phyloP scores from a whole-genome alignment of 1,140 invertebrate genomes.

The Zeugodacus cucurbitae region DNA sequence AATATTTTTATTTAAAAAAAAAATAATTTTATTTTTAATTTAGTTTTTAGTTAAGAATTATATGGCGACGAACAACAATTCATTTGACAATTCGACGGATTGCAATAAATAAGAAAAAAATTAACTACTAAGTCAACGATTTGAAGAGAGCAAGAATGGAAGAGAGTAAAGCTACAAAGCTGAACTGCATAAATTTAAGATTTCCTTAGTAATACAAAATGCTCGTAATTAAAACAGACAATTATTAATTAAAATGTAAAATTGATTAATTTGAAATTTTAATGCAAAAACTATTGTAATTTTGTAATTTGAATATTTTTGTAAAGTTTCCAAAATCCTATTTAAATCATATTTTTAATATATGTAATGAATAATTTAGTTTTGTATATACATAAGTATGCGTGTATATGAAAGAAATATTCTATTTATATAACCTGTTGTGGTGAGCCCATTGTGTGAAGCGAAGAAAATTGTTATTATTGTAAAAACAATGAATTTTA shows the following conservation, averaged over 20 bases:
- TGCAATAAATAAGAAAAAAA: slow-evolving; percentile 13
- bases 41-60: slow-evolving; percentile 17
- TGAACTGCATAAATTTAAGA: neutral
- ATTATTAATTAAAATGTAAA: too few species aligned
- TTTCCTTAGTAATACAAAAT: neutral
- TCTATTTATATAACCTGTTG: neutral
- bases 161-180: neutral
- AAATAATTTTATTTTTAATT: neutral
- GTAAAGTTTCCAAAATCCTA: neutral
- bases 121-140: neutral
- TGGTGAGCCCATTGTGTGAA: neutral
- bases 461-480: neutral
- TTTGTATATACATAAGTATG: neutral
- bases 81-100: neutral
- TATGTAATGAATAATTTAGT: neutral
- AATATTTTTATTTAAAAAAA: neutral
- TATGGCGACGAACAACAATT: neutral
- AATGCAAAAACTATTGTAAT: neutral
- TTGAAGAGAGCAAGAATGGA: neutral
- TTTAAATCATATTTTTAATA: neutral
- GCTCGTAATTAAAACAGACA: neutral
- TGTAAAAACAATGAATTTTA: neutral
- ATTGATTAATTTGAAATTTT: neutral
- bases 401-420: neutral
- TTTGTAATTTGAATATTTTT: neutral